Percentiles rank a stretch among this genome's conserved stretches.
phyloP scores from a whole-genome alignment of 2,113 vertebrate species.

The Ahaetulla prasina region DNA sequence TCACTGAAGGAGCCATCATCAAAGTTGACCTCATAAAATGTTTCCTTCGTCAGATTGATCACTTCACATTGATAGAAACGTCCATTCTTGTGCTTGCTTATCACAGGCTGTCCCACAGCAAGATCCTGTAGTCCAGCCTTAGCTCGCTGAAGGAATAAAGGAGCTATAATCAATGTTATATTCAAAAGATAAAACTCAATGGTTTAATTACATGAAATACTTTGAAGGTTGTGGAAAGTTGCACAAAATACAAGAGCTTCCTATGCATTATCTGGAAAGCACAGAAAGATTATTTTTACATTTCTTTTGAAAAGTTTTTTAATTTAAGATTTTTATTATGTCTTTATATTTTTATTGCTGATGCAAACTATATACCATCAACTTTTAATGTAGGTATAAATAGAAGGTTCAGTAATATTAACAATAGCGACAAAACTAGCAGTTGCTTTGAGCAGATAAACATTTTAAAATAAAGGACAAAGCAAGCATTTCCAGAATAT shows the following conservation, averaged over 20 bases:
- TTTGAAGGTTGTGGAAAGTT: neutral
- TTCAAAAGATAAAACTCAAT: neutral
- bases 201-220: neutral
- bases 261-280: neutral
- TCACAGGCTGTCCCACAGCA: constrained; percentile 87
- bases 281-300: neutral
- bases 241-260: neutral
- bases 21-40: constrained; percentile 97
- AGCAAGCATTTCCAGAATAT: neutral
- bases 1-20: constrained; percentile 97
- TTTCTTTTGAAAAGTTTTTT: neutral
- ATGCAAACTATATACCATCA: neutral
- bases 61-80: constrained; percentile 98
- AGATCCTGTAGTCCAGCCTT: constrained; percentile 90
- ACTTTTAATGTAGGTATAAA: neutral
- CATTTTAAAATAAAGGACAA: neutral
- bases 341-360: neutral
- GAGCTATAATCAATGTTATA: neutral
- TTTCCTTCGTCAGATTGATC: constrained; percentile 90
- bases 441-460: neutral
- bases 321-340: neutral
- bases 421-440: neutral
- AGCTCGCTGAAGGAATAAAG: constrained; percentile 73
- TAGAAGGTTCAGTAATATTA: neutral
- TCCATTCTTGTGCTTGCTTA: constrained; percentile 97